Base-by-base conservation (phyloP, 2,888 invertebrate genomes). In the Agriopis aurantiaria region DNA sequence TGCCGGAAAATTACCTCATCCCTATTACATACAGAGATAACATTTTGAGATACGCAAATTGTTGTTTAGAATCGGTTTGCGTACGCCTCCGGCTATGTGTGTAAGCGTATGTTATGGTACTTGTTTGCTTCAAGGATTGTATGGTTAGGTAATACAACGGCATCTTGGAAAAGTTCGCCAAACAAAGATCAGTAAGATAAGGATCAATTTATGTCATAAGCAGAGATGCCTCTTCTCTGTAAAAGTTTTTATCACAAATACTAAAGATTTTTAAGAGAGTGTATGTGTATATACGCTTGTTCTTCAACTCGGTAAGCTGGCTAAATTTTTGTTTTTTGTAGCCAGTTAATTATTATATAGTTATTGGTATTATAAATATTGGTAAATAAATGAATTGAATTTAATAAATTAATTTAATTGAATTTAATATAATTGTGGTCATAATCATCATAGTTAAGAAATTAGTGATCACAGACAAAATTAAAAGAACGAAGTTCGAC, bases 31-130 rank as follows among this genome's bases (percentile, higher is more conserved):
- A 40, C 41, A 62, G 75, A 71, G 90, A 91, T 91, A 91, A 87
- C 82, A 78, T 75, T 71, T 67, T 76, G 82, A 89, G 85, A 87
- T 88, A 91, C 86, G 87, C 87, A 84, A 89, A 90, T 89, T 85
- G 87, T 84, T 88, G 91, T 90, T 91, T 88, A 82, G 85, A 89
- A 92, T 88, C 77, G 88, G 86, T 90, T 88, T 87, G 81, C 82
- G 86, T 85, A 82, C 81, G 85, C 87, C 85, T 78, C 78, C 70
- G 82, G 85, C 80, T 80, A 81, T 82, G 77, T 70, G 65, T 71
- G 66, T 67, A 53, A 67, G 59, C 66, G 59, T 71, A 71, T 71
- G 66, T 70, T 66, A 66, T 58, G 41, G 55, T 55, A 59, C 59
- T 66, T 67, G 70, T 59, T 66, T 46, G 66, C 57, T 58, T 63